Conservation (phyloP, 2,888 invertebrate species). For the Apamea anceps region DNA sequence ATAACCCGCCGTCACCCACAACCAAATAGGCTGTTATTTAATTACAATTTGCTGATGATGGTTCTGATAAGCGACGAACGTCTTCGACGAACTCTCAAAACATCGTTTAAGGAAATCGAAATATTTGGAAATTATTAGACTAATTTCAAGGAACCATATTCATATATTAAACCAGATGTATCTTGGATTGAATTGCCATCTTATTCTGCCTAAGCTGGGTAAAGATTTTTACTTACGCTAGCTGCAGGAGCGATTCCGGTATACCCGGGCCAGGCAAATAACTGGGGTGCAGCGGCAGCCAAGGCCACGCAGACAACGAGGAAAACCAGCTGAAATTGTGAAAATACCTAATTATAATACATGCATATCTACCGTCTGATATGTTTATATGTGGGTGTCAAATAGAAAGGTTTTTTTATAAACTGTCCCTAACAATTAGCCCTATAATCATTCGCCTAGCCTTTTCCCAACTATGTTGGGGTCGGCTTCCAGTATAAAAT, state of each 20-base stretch:
- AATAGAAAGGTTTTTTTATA: neutral
- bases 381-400: neutral
- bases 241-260: slow-evolving; percentile 61
- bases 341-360: neutral
- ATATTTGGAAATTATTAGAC: neutral
- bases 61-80: neutral
- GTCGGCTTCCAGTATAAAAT: neutral
- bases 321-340: slow-evolving; percentile 79
- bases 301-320: slow-evolving; percentile 84
- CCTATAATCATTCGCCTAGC: too few relatives aligned
- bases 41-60: neutral
- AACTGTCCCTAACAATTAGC: neutral
- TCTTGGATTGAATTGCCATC: neutral
- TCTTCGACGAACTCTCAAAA: neutral
- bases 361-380: neutral
- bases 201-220: neutral
- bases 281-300: slow-evolving; percentile 84
- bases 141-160: neutral
- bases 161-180: neutral
- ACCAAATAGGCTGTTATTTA: neutral
- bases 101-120: neutral
- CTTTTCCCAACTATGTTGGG: neutral
- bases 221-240: slow-evolving; percentile 72
- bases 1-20: too few relatives aligned
- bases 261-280: slow-evolving; percentile 74